Evolutionary conservation across 2,888 invertebrate species (phyloP).

Genomic region (Cryptus viduatorius): DNA sequence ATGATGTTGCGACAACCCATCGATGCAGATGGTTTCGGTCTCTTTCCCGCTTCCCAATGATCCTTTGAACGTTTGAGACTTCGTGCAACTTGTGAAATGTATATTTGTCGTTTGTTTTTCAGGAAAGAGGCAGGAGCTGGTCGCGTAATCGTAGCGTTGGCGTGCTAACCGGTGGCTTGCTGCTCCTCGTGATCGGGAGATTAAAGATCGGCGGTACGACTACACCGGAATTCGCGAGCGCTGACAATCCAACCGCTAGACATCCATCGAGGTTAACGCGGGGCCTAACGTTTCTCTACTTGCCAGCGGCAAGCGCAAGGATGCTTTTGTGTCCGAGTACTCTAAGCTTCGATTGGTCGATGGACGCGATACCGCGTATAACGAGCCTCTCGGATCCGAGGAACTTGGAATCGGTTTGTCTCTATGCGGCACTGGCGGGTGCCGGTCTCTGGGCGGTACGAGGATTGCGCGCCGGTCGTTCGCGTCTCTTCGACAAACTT

Average conservation of each 20-base stretch:
- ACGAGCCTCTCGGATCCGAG: conserved; percentile 92
- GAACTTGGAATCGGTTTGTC: conserved; percentile 90
- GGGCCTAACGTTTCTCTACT: conserved; percentile 95
- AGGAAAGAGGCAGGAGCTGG: conserved; percentile 76
- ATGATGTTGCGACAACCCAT: neutral
- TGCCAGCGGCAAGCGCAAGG: conserved; percentile 96
- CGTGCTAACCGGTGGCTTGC: conserved; percentile 89
- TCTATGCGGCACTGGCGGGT: conserved; percentile 88
- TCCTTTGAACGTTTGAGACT: no score
- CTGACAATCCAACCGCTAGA: conserved; percentile 98
- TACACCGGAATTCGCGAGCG: conserved; percentile 94
- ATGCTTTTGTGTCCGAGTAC: conserved; percentile 94
- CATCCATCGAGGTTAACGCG: conserved; percentile 92
- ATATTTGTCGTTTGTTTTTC: conserved; percentile 50
- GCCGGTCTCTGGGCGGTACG: conserved; percentile 78
- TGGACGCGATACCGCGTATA: conserved; percentile 97
- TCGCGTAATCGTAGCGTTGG: conserved; percentile 90
- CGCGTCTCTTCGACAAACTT: conserved; percentile 53
- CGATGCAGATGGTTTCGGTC: no score
- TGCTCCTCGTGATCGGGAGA: conserved; percentile 91
- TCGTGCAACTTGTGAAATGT: neutral
- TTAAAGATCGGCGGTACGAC: conserved; percentile 90
- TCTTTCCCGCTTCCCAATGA: no score
- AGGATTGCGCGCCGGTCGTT: conserved; percentile 71
- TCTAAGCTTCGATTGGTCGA: conserved; percentile 99